Conservation (phyloP, 2,888 invertebrate species). For the Synergus japonicus region DNA sequence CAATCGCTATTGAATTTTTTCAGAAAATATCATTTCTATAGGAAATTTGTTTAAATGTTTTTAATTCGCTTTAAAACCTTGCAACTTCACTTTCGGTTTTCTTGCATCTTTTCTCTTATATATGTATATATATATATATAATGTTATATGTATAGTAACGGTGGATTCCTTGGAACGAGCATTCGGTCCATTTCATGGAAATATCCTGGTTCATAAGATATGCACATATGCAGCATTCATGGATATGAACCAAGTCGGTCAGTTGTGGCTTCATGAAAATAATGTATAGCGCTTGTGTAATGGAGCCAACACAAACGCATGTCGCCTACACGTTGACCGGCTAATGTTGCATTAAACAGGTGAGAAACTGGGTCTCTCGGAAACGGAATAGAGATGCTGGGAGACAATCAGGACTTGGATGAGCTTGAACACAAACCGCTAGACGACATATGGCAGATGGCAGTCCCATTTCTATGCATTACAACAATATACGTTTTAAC, state of each 20-base stretch:
- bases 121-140: too few relatives aligned
- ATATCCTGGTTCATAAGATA: neutral
- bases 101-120: neutral
- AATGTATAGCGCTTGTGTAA: neutral
- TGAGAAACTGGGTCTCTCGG: constrained; percentile 46
- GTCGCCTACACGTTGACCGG: neutral
- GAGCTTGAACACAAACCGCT: constrained; percentile 42
- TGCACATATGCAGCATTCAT: neutral
- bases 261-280: neutral
- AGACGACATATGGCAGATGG: constrained; percentile 47
- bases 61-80: neutral
- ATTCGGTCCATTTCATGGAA: neutral
- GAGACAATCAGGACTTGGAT: constrained; percentile 6
- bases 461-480: constrained; percentile 42
- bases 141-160: neutral
- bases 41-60: too few relatives aligned
- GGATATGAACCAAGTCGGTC: neutral
- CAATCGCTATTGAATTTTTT: too few relatives aligned
- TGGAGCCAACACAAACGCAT: neutral
- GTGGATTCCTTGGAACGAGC: neutral
- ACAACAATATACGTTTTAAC: constrained; percentile 20
- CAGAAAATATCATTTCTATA: too few relatives aligned
- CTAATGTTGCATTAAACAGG: constrained; percentile 22
- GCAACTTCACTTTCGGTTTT: neutral
- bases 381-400: constrained; percentile 36